phyloP scores from a whole-genome alignment of 1,140 invertebrate species.

The Formica exsecta region DNA sequence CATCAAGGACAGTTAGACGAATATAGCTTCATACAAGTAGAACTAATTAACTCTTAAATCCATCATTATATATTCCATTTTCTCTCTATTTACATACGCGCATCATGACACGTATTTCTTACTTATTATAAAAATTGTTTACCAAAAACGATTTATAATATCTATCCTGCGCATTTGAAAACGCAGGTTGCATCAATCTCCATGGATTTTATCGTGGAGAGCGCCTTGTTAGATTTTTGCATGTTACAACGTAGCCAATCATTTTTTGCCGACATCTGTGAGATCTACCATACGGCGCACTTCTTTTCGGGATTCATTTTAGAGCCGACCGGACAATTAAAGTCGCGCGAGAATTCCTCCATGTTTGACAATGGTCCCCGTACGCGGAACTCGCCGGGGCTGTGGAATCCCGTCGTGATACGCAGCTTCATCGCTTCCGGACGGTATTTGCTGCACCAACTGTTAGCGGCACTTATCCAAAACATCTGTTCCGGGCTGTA shows the following conservation, averaged over 20 bases:
- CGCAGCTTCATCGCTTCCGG: slow-evolving; percentile 91
- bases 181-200: not conserved
- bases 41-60: slow-evolving; percentile 32
- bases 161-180: not conserved
- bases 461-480: slow-evolving; percentile 91
- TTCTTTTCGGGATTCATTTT: slow-evolving; percentile 96
- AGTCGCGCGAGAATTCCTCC: slow-evolving; percentile 94
- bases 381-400: slow-evolving; percentile 93
- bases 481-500: slow-evolving; percentile 91
- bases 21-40: not conserved
- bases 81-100: slow-evolving; percentile 45
- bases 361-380: slow-evolving; percentile 96
- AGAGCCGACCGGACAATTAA: slow-evolving; percentile 93
- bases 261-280: not conserved
- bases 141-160: slow-evolving; percentile 41
- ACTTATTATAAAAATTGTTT: slow-evolving; percentile 47
- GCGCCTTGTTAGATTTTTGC: not conserved
- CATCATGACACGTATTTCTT: not conserved
- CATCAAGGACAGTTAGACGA: slow-evolving; percentile 31
- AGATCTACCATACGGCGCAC: slow-evolving; percentile 92
- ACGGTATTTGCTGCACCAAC: slow-evolving; percentile 90
- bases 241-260: slow-evolving; percentile 2
- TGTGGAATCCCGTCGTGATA: slow-evolving; percentile 92
- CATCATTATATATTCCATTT: slow-evolving; percentile 12
- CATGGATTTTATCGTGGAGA: not conserved